Conservation (phyloP, 1,140 invertebrate genomes). For the Drosophila trapezifrons region DNA sequence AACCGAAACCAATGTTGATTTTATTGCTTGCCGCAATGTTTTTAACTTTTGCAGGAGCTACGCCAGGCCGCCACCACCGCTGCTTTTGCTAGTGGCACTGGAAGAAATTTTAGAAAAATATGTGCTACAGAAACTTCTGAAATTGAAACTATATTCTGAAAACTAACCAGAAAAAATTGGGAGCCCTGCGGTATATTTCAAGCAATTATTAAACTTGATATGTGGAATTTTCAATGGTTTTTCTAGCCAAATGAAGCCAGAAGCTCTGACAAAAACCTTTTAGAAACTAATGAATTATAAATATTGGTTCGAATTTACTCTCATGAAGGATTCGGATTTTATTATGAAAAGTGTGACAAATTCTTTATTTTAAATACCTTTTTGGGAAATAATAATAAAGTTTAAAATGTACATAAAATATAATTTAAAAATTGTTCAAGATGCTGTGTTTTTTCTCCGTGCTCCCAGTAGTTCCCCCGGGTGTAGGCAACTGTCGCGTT, state of each 20-base stretch:
- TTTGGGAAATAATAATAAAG: no score
- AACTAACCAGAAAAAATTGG: background rate
- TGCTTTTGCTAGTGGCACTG: constrained; percentile 13
- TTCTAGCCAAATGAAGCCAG: background rate
- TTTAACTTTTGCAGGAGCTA: constrained; percentile 66
- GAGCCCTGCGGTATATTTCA: no score
- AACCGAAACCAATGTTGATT: constrained; percentile 71
- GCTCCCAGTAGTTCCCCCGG: constrained; percentile 24
- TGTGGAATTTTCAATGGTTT: no score
- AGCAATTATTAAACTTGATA: no score
- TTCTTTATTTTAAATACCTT: no score
- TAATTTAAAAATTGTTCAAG: background rate
- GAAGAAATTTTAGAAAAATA: background rate
- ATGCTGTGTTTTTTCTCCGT: constrained; percentile 11
- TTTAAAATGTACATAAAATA: no score
- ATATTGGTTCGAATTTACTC: no score
- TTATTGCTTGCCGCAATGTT: constrained; percentile 80
- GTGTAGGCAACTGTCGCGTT: constrained; percentile 68
- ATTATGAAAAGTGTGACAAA: no score
- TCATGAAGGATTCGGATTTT: no score
- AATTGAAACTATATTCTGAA: background rate
- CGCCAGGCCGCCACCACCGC: constrained; percentile 15
- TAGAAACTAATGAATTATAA: background rate
- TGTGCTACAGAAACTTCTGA: background rate
- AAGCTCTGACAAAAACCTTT: background rate